These are phyloP conservation scores for Phalacrocorax aristotelis DNA, from an alignment of 2,113 vertebrate species.

Conservation along the genomic window DNA sequence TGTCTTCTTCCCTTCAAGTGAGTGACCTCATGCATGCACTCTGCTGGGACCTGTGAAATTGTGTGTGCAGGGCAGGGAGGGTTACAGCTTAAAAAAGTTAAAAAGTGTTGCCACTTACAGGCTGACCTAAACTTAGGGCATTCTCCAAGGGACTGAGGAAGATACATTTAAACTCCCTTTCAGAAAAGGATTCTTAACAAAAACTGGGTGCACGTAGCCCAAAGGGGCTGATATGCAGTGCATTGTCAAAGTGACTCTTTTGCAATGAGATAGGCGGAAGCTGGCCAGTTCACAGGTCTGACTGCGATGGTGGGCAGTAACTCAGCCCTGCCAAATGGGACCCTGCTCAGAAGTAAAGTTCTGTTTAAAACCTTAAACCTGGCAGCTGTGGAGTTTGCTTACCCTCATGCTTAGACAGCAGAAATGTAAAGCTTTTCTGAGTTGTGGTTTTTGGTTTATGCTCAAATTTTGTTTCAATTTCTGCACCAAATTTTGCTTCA, in stretches of 20 bases:
- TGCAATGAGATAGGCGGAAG: not conserved
- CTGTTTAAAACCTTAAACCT: not conserved
- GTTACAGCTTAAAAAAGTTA: not conserved
- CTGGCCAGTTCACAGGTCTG: not conserved
- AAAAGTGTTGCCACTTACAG: not conserved
- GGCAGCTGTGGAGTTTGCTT: not conserved
- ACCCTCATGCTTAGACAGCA: not conserved
- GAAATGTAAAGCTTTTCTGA: not conserved
- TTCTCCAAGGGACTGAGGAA: not conserved
- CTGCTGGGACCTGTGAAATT: not conserved
- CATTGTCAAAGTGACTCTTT: not conserved
- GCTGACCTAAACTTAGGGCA: not conserved
- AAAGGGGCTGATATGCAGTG: fast-evolving
- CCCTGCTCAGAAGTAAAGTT: not conserved
- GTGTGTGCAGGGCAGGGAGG: not conserved
- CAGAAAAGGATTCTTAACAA: not conserved
- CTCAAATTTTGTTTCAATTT: not conserved
- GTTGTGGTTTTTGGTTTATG: not conserved
- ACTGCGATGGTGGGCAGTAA: not conserved
- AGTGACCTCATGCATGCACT: not conserved
- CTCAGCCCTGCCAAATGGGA: not conserved
- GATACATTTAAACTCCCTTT: not conserved
- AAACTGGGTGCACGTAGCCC: not conserved
- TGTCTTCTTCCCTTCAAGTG: not conserved
- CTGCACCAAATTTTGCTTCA: not conserved